Evolutionary conservation across 2,888 invertebrate genomes (phyloP).

Genomic region (Amphipoea lucens): DNA sequence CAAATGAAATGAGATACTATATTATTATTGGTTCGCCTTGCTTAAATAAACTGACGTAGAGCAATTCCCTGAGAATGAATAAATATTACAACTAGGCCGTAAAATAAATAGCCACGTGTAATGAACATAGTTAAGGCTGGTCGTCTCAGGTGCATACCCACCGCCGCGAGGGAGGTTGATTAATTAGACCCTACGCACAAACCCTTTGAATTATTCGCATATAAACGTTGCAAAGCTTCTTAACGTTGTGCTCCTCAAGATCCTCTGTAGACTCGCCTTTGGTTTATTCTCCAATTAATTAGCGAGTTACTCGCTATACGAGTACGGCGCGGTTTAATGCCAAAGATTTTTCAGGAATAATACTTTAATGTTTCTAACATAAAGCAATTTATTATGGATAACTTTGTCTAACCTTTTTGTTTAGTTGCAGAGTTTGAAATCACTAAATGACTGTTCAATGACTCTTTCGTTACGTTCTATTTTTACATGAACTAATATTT

Average conservation of each 20-base stretch:
- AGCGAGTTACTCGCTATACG: slow-evolving; percentile 57
- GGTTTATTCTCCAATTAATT: slow-evolving; percentile 79
- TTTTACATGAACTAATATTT: neutral
- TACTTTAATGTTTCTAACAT: slow-evolving; percentile 11
- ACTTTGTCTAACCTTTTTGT: slow-evolving; percentile 3
- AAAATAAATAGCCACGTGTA: slow-evolving; percentile 67
- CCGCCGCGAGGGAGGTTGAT: slow-evolving; percentile 78
- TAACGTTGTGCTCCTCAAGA: slow-evolving; percentile 76
- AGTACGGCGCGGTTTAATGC: slow-evolving; percentile 6
- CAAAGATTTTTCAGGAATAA: slow-evolving; percentile 37
- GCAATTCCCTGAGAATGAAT: slow-evolving; percentile 59
- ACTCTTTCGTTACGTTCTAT: neutral
- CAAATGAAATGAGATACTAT: slow-evolving; percentile 37
- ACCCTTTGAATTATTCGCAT: slow-evolving; percentile 83
- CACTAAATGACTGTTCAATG: neutral
- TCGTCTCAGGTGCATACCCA: slow-evolving; percentile 78
- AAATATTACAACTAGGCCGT: slow-evolving; percentile 55
- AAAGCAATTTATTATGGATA: slow-evolving; percentile 24
- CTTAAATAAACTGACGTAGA: slow-evolving; percentile 21
- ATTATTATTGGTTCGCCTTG: slow-evolving; percentile 20
- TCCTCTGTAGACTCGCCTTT: slow-evolving; percentile 74
- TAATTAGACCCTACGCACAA: slow-evolving; percentile 80
- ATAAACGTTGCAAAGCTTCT: slow-evolving; percentile 79
- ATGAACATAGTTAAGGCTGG: slow-evolving; percentile 73
- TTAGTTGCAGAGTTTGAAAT: neutral